Base-by-base conservation (phyloP, 2,797 vertebrate species). In the Adrianichthys oophorus region DNA sequence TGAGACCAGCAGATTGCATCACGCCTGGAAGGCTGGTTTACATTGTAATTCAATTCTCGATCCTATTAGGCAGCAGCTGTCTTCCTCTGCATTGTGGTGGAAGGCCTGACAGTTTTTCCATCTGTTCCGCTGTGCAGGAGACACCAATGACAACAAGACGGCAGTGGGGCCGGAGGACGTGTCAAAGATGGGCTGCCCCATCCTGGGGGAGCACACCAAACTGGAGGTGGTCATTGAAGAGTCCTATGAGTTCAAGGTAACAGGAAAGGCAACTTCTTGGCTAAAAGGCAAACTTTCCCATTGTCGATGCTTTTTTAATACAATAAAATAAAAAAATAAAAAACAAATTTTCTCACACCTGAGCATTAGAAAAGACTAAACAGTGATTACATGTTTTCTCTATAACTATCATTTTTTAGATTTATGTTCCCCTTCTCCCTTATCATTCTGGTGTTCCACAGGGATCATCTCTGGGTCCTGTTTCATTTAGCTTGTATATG, bases 181-280 rank as follows among this genome's bases (percentile, higher is more conserved):
- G 84, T 91, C 89, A 16, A 92, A 88, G 89, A 94, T 90, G 90
- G 94, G 94, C 48, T 94, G 93, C 40, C 94, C 94, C 1, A 88
- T 82, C 62, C 80, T 95, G 67, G 94, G 94, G 21, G 94, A 95
- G 59, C 91, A 94, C 77, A 89, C 89, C 4, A 92, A 87, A 62
- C 88, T 94, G 74, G 94, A 95, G 69, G 91, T 95, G 56, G 87
- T 95, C 54, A 95, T 95, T 40, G 94, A 95, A 62, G 94, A 95
- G 69, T 95, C 94, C 0, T 95, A 95, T 16, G 94, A 95, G 64
- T 95, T 95, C 73, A 95, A 95, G 92, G 94, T 94, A 85, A 79
- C 29, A 48, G 32, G 10, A 12, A 37, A 12, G 4, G 32, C 2
- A 3, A 10, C 32, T 12, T 37, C 10, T 37, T 37, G 10, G 10